Percentiles rank a stretch among this genome's conserved stretches.
Evolutionary conservation across 2,888 invertebrate species (phyloP).

Genomic region (Marronus borbonicus): DNA sequence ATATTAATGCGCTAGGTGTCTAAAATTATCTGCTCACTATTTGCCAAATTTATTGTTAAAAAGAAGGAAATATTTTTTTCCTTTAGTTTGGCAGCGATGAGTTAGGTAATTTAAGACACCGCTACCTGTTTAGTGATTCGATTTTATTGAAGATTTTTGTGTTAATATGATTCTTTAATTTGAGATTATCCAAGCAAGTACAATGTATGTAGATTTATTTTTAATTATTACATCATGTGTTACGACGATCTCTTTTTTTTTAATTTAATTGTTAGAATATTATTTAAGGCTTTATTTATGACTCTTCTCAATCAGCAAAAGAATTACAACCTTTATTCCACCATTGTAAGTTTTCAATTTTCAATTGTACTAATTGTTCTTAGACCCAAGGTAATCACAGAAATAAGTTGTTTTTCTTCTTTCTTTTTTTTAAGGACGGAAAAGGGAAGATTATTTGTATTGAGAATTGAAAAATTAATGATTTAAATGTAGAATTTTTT

Average conservation of each 20-base stretch:
- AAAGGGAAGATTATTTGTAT: not conserved
- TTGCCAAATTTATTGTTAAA: no score
- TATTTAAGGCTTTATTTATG: slow-evolving; percentile 22
- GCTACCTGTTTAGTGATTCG: no score
- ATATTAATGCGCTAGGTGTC: no score
- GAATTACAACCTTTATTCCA: not conserved
- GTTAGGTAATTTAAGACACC: no score
- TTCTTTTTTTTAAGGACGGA: no score
- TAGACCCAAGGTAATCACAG: no score
- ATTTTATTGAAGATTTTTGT: no score
- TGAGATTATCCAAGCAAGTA: slow-evolving; percentile 20
- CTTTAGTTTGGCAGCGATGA: no score
- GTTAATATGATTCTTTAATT: not conserved
- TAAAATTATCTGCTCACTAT: no score
- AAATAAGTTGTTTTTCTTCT: no score
- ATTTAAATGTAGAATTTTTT: not conserved
- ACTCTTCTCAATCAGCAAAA: not conserved
- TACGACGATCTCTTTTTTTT: slow-evolving; percentile 23
- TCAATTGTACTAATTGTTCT: not conserved
- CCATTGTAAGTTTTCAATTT: slow-evolving; percentile 37
- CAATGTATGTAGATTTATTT: slow-evolving; percentile 11
- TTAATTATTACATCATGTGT: not conserved
- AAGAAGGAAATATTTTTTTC: no score
- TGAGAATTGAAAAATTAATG: slow-evolving; percentile 24
- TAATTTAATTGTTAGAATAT: slow-evolving; percentile 2